A percentile compares a stretch with the other conserved stretches of the same genome.
Evolutionary conservation across 1,140 invertebrate genomes (phyloP).

Genomic region (Neodiprion lecontei): DNA sequence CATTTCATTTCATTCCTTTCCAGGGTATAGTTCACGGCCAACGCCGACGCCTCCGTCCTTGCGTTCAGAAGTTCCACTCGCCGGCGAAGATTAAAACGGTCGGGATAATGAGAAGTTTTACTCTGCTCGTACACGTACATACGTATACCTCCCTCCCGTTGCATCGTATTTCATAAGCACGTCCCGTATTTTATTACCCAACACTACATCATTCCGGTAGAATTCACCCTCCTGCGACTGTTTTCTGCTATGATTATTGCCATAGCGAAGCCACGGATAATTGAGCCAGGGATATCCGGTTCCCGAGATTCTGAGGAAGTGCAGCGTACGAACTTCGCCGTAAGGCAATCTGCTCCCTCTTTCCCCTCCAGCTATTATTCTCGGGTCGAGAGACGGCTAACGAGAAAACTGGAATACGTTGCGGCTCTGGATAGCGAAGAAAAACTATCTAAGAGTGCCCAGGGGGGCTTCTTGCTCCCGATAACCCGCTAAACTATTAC

Average conservation of each 20-base stretch:
- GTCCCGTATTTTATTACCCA: background rate
- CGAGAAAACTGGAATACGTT: background rate
- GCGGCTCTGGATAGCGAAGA: background rate
- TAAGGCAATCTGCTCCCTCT: too few relatives aligned
- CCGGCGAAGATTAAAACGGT: background rate
- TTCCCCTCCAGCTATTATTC: background rate
- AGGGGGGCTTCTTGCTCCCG: background rate
- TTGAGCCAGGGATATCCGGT: background rate
- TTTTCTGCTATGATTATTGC: too few relatives aligned
- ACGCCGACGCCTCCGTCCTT: too few relatives aligned
- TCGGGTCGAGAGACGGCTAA: background rate
- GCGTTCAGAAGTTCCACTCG: background rate
- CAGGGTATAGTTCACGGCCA: background rate
- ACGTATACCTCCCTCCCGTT: too few relatives aligned
- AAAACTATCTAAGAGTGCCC: background rate
- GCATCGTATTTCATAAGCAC: background rate
- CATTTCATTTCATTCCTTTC: conserved; percentile 5
- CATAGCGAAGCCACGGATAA: too few relatives aligned
- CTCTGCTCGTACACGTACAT: background rate
- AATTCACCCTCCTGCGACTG: too few relatives aligned
- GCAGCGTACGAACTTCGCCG: background rate
- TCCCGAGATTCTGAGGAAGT: background rate
- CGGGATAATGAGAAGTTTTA: conserved; percentile 5
- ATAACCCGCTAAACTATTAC: background rate
- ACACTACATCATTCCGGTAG: too few relatives aligned